phyloP scores from a whole-genome alignment of 1,140 invertebrate species.

The Sesamia nonagrioides region DNA sequence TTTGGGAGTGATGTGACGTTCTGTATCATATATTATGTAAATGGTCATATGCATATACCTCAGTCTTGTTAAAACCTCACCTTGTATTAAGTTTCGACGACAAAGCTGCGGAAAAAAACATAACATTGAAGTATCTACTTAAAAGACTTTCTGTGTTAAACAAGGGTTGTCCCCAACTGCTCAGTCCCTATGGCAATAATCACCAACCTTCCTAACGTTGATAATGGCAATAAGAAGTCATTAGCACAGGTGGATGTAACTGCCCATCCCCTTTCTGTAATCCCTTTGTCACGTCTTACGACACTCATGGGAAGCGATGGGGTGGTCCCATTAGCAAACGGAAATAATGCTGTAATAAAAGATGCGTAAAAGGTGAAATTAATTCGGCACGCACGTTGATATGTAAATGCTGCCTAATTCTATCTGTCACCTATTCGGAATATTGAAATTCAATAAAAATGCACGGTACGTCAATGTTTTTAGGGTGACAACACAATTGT shows the following conservation, averaged over 20 bases:
- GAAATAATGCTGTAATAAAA: conserved; percentile 21
- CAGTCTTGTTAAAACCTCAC: no score
- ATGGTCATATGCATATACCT: no score
- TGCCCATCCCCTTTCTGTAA: background rate
- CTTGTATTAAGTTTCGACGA: no score
- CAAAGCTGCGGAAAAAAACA: background rate
- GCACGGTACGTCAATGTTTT: background rate
- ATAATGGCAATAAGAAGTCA: conserved; percentile 27
- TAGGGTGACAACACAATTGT: background rate
- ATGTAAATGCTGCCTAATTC: background rate
- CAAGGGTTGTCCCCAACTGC: background rate
- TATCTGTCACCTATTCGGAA: background rate
- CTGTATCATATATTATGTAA: no score
- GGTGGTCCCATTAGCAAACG: conserved; percentile 32
- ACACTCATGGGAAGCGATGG: conserved; percentile 15
- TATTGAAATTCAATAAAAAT: conserved; percentile 19
- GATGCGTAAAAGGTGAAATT: conserved; percentile 1
- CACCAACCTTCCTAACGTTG: background rate
- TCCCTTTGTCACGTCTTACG: conserved; percentile 17
- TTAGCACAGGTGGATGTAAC: conserved; percentile 26
- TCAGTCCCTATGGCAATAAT: background rate
- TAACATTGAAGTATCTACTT: background rate
- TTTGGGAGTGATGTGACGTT: no score
- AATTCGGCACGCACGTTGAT: conserved; percentile 12
- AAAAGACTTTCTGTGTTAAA: conserved; percentile 9